phyloP scores from a whole-genome alignment of 2,888 invertebrate genomes.

The Brenthis ino region DNA sequence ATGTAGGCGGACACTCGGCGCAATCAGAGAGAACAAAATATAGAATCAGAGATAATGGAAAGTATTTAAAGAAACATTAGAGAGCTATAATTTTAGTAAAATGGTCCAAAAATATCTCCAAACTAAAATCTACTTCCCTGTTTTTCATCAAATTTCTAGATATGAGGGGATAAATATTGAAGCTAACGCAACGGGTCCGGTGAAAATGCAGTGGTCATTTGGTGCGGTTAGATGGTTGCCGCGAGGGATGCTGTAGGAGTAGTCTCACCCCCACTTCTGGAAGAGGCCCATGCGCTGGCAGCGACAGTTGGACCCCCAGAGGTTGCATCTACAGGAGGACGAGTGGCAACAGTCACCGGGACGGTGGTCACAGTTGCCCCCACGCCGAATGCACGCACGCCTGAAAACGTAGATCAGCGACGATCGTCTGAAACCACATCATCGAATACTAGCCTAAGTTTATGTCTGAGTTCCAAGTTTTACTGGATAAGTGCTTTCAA shows the following conservation, averaged over 20 bases:
- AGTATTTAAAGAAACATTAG: constrained; percentile 34
- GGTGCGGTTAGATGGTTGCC: constrained; percentile 72
- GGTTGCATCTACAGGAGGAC: constrained; percentile 92
- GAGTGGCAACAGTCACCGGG: constrained; percentile 93
- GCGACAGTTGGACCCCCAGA: constrained; percentile 94
- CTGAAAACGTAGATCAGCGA: constrained; percentile 93
- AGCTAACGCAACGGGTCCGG: constrained; percentile 72
- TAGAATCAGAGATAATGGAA: constrained; percentile 44
- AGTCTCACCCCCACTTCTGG: constrained; percentile 89
- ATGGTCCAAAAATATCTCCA: constrained; percentile 76
- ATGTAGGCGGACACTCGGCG: constrained; percentile 80
- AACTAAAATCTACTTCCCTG: constrained; percentile 79
- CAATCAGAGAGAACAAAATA: constrained; percentile 63
- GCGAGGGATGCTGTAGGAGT: constrained; percentile 50
- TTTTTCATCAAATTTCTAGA: constrained; percentile 63
- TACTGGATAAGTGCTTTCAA: constrained; percentile 12
- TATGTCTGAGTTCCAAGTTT: constrained; percentile 47
- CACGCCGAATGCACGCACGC: constrained; percentile 90
- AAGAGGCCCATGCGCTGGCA: constrained; percentile 94
- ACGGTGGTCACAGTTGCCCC: constrained; percentile 92
- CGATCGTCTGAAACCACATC: constrained; percentile 89
- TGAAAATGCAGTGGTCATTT: constrained; percentile 63
- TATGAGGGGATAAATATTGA: constrained; percentile 45
- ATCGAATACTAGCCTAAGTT: constrained; percentile 76
- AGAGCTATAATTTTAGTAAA: constrained; percentile 61